Evolutionary conservation across 2,797 vertebrate genomes (phyloP).

Genomic region (Mico argentatus): DNA sequence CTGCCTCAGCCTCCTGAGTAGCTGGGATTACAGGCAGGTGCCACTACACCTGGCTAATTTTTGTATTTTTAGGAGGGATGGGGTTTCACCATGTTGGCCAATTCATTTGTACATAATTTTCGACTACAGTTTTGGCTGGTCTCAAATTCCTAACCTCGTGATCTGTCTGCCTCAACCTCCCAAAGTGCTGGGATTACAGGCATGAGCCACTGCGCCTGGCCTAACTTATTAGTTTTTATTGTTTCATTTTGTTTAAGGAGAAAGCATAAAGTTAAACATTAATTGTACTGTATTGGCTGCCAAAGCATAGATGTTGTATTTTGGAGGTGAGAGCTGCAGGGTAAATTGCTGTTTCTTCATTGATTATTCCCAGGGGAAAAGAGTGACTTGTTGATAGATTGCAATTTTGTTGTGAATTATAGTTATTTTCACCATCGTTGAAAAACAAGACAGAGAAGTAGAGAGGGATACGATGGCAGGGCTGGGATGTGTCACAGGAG

Average conservation of each 20-base stretch:
- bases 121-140: background rate
- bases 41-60: background rate
- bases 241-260: conserved; percentile 79
- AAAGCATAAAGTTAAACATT: conserved; percentile 84
- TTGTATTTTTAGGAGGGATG: background rate
- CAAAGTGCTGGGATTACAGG: background rate
- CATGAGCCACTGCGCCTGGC: fast-evolving
- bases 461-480: background rate
- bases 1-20: background rate
- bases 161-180: background rate
- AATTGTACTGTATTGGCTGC: conserved; percentile 81
- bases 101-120: no score
- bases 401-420: conserved; percentile 67
- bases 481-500: background rate
- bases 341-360: conserved; percentile 74
- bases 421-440: conserved; percentile 67
- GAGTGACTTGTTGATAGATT: conserved; percentile 80
- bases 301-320: conserved; percentile 75
- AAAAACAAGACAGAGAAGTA: conserved; percentile 1
- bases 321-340: conserved; percentile 73
- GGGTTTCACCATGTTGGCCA: background rate
- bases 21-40: background rate
- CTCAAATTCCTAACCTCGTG: background rate
- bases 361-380: conserved; percentile 74
- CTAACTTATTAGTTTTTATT: background rate